phyloP scores from a whole-genome alignment of 1,140 invertebrate species.

The Lordiphosa collinella region DNA sequence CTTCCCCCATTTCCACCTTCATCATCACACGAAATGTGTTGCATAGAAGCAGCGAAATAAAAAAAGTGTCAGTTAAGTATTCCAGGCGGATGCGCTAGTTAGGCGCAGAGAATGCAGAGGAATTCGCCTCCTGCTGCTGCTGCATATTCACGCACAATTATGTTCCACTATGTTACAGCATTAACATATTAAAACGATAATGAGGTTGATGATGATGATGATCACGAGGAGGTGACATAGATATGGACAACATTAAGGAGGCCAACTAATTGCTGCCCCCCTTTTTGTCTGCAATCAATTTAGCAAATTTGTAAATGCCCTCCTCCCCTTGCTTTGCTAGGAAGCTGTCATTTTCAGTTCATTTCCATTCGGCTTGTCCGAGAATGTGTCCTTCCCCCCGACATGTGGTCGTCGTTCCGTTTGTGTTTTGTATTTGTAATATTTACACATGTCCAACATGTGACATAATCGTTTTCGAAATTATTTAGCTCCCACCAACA shows the following conservation, averaged over 20 bases:
- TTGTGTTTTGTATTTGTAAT: slow-evolving; percentile 26
- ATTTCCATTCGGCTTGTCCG: slow-evolving; percentile 49
- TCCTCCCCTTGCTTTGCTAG: neutral
- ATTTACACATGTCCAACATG: slow-evolving; percentile 70
- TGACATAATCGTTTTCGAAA: slow-evolving; percentile 72
- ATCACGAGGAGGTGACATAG: neutral
- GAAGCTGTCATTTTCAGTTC: slow-evolving; percentile 56
- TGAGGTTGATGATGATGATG: neutral
- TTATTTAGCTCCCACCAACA: slow-evolving; percentile 38
- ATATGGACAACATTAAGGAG: slow-evolving; percentile 3
- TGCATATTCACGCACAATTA: slow-evolving; percentile 37
- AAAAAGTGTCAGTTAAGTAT: slow-evolving; percentile 64
- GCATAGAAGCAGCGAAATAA: neutral
- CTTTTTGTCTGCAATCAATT: slow-evolving; percentile 33
- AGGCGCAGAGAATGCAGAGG: slow-evolving; percentile 5
- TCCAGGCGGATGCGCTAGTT: slow-evolving; percentile 39
- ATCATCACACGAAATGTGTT: slow-evolving; percentile 29
- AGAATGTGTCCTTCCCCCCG: neutral
- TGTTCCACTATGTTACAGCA: slow-evolving; percentile 51
- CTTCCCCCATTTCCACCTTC: slow-evolving; percentile 26
- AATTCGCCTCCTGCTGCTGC: slow-evolving; percentile 6
- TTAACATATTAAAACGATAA: slow-evolving; percentile 48
- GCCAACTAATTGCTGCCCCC: neutral
- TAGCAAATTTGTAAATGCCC: slow-evolving; percentile 40
- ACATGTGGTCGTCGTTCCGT: neutral